Percentiles rank a stretch among this genome's conserved stretches.
phyloP scores from a whole-genome alignment of 2,888 invertebrate genomes.

The Cerastoderma edule region DNA sequence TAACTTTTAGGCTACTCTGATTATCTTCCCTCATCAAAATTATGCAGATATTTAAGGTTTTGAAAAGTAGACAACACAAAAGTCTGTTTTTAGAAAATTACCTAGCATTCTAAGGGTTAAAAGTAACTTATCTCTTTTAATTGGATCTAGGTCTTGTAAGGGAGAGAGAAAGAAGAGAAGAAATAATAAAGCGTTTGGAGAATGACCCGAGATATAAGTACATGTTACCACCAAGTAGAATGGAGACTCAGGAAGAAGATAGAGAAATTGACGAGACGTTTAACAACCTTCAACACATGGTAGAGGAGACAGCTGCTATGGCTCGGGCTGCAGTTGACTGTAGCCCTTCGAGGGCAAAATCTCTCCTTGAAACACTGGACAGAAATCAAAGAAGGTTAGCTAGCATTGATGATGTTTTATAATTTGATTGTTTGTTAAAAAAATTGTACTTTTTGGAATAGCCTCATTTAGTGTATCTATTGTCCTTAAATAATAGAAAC shows the following conservation, averaged over 20 bases:
- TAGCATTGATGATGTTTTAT: too few species aligned
- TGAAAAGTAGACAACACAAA: too few species aligned
- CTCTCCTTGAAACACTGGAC: constrained; percentile 60
- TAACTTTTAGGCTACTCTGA: too few species aligned
- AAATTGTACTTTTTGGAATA: too few species aligned
- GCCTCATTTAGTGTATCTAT: too few species aligned
- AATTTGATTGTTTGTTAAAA: too few species aligned
- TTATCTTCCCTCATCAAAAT: too few species aligned
- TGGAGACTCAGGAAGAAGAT: constrained; percentile 41
- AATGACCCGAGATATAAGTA: constrained; percentile 55
- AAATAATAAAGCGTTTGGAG: constrained; percentile 52
- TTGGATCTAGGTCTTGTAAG: constrained; percentile 31
- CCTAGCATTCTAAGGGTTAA: too few species aligned
- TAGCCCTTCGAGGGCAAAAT: constrained; percentile 69
- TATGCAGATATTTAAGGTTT: too few species aligned
- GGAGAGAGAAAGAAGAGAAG: constrained; percentile 47
- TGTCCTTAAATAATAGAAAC: too few species aligned
- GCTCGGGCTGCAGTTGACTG: constrained; percentile 74
- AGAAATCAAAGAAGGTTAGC: constrained; percentile 54
- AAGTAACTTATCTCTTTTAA: not conserved
- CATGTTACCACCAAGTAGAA: constrained; percentile 47
- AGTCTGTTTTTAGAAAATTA: too few species aligned
- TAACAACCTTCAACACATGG: constrained; percentile 71
- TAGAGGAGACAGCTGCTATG: constrained; percentile 78
- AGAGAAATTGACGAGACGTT: constrained; percentile 64